Base-by-base conservation (phyloP, 2,113 vertebrate species). In the Esox niger region DNA sequence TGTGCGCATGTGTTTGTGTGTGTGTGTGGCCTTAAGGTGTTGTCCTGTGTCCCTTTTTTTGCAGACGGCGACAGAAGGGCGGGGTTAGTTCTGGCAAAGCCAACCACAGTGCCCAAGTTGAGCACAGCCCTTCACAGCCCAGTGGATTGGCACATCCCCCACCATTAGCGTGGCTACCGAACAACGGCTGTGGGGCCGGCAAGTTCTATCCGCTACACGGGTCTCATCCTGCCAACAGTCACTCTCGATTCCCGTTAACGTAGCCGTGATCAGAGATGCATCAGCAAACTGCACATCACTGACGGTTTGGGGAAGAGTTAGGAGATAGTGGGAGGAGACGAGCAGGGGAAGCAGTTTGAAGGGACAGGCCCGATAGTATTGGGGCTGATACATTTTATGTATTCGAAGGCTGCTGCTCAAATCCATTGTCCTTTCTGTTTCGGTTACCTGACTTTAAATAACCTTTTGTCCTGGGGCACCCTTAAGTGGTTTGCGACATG, bases 121-220 rank as follows among this genome's bases (percentile, higher is more conserved):
- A 79, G 69, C 79, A 76, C 69, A 84, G 82, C 67, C 88, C 86
- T 88, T 89, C 86, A 87, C 83, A 88, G 82, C 71, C 79, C 81
- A 88, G 43, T 79, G 85, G 76, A 68, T 80, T 68, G 76, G 32
- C 69, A 85, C 85, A 87, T 81, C 82, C 79, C 76, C 69, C 8
- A 66, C 69, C 68, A 81, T 81, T 82, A 78, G 62, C 46, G 74
- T 27, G 66, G 56, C 69, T 63, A 58, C 59, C 56, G 68, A 62
- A 33, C 32, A 10, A 25, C 32, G 21, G 62, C 64, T 0, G 69
- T 69, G 78, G 80, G 78, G 74, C 69, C 74, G 69, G 68, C 71
- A 60, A 78, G 82, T 74, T 81, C 87, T 87, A 82, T 86, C 78
- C 76, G 73, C 77, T 82, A 85, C 84, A 86, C 17, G 13, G 65